Evolutionary conservation across 2,888 invertebrate genomes (phyloP).

Genomic region (Perizoma affinitatum): DNA sequence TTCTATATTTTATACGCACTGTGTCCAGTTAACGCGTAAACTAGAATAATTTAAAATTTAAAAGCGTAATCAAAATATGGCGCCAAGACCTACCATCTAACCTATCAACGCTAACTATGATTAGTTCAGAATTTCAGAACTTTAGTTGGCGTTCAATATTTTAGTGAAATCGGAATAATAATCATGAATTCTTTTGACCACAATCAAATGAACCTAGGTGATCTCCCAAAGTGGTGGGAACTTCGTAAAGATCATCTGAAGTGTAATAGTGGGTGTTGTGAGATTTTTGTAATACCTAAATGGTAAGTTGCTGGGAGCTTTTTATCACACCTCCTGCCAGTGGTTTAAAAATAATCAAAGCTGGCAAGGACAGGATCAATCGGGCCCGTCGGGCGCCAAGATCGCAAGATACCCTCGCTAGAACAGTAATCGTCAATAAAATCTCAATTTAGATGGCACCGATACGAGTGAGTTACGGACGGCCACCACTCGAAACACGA

Average conservation of each 20-base stretch:
- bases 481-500: constrained; percentile 76
- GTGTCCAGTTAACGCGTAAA: no score
- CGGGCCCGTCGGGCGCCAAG: constrained; percentile 74
- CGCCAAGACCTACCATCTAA: constrained; percentile 4
- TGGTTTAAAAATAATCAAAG: constrained; percentile 29
- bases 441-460: constrained; percentile 84
- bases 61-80: constrained; percentile 15
- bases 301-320: background rate
- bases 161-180: no score
- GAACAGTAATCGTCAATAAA: constrained; percentile 84
- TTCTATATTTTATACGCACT: no score
- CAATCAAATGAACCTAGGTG: no score
- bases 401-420: constrained; percentile 82
- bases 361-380: constrained; percentile 58
- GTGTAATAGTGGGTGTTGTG: no score
- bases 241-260: no score
- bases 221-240: no score
- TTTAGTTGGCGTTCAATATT: no score
- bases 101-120: no score
- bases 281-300: background rate
- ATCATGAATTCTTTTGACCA: no score
- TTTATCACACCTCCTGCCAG: constrained; percentile 17
- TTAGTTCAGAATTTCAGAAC: no score
- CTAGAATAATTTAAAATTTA: constrained; percentile 6
- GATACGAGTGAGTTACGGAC: constrained; percentile 83